Evolutionary conservation across 2,888 invertebrate genomes (phyloP), one percentile per base, ranked within the genome.

Genomic region (Sialis lutaria): DNA sequence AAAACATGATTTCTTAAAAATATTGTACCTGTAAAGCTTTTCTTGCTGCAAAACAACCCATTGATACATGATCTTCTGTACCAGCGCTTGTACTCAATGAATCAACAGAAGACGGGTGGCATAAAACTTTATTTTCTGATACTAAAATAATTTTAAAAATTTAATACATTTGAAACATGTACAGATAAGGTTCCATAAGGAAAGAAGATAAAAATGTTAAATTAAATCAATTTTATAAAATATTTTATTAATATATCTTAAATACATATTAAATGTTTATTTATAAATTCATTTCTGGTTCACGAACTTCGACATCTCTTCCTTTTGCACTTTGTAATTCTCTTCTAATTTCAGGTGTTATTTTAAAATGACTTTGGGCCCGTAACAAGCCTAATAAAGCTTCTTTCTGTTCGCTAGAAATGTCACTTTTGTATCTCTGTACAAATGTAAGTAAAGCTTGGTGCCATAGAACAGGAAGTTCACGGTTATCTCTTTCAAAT

Each of bases 381-480:
- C 77, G 75, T 13, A 95, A 61, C 39, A 98, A 70, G 52, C 80
- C 80, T 43, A 91, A 64, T 42, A 98, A 65, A 1, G 86, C 81
- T 58, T 92, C 89, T 57, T 82, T 80, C 66, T 98, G 97, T 57
- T 97, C 96, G 2, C 81, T 76, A 37, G 90, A 91, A 53, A 98
- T 81, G 63, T 96, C 93, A 49, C 85, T 81, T 67, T 96, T 96
- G 65, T 98, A 98, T 44, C 92, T 75, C 66, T 97, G 93, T 1
- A 84, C 84, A 70, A 98, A 95, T 5, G 92, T 86, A 47, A 98
- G 67, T 37, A 98, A 69, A 40, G 90, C 79, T 64, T 97, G 97
- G 65, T 98, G 96, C 98, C 97, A 98, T 49, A 97, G 65, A 5
- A 97, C 93, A 1, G 98, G 97, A 59, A 98, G 69, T 54, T 79